phyloP scores from a whole-genome alignment of 1,140 invertebrate genomes.

The Neocloeon triangulifer region DNA sequence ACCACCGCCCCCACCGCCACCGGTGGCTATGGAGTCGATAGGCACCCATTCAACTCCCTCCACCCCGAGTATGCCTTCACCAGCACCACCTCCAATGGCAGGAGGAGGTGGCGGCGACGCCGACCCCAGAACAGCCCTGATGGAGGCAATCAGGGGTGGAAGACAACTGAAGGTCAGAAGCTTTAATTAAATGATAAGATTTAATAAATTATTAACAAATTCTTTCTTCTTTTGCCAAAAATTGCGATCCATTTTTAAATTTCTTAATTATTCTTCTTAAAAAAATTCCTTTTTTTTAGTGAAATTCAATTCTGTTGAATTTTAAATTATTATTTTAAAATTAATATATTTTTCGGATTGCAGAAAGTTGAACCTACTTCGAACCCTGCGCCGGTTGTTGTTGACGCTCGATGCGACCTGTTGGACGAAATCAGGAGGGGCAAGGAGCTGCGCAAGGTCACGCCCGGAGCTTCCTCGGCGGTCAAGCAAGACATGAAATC shows the following conservation, averaged over 20 bases:
- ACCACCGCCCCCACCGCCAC: constrained; percentile 20
- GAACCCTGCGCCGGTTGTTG: constrained; percentile 4
- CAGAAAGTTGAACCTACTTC: constrained; percentile 15
- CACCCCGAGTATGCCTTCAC: constrained; percentile 14
- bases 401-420: constrained; percentile 39
- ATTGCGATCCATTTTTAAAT: too few species aligned
- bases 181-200: too few species aligned
- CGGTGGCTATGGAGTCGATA: constrained; percentile 12
- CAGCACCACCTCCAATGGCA: constrained; percentile 12
- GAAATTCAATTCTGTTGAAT: background rate
- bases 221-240: too few species aligned
- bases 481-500: constrained; percentile 9
- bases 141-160: constrained; percentile 56
- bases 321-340: too few species aligned
- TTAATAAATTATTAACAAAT: too few species aligned
- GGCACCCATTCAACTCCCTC: constrained; percentile 14
- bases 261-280: too few species aligned
- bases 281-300: too few species aligned
- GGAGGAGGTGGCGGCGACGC: constrained; percentile 10
- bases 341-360: constrained; percentile 3
- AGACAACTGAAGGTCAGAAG: constrained; percentile 32
- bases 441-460: constrained; percentile 43
- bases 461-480: constrained; percentile 11
- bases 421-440: constrained; percentile 60
- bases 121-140: constrained; percentile 38